Conservation (phyloP, 2,113 vertebrate genomes). For the Pomatostomus ruficeps region DNA sequence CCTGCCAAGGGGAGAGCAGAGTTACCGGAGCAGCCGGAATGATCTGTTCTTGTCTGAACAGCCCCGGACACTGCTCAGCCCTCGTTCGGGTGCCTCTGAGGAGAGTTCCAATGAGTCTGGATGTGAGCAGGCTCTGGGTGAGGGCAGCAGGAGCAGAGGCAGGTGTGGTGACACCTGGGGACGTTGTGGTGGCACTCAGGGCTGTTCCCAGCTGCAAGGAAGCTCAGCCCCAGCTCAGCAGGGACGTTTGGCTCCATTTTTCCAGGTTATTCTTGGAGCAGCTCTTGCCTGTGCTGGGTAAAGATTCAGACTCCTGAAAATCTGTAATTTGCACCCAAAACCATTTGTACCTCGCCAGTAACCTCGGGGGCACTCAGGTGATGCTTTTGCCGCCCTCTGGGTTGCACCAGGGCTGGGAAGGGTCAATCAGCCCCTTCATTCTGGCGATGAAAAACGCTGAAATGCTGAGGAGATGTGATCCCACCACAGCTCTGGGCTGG, state of each 20-base stretch:
- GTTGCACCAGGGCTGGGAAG: neutral
- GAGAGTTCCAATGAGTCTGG: neutral
- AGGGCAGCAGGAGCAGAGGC: neutral
- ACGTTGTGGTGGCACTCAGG: accelerated
- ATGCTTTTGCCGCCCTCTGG: accelerated
- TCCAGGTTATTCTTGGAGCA: neutral
- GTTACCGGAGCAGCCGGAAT: accelerated
- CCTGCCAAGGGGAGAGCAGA: neutral
- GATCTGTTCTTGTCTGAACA: neutral
- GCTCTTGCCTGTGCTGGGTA: accelerated
- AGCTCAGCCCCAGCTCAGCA: too few relatives aligned
- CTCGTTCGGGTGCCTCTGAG: neutral
- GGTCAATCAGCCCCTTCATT: neutral
- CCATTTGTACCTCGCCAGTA: accelerated
- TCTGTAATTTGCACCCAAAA: accelerated
- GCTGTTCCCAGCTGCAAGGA: neutral
- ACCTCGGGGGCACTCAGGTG: accelerated
- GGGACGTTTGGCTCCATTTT: accelerated
- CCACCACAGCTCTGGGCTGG: accelerated
- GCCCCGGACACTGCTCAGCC: too few relatives aligned
- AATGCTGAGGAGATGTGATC: neutral
- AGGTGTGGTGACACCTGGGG: accelerated
- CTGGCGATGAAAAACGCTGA: neutral
- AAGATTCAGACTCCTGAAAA: neutral
- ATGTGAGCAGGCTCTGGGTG: accelerated